A percentile compares a stretch with the other conserved stretches of the same genome.
Conservation (phyloP, 1,140 invertebrate species). For the Babylonia areolata region DNA sequence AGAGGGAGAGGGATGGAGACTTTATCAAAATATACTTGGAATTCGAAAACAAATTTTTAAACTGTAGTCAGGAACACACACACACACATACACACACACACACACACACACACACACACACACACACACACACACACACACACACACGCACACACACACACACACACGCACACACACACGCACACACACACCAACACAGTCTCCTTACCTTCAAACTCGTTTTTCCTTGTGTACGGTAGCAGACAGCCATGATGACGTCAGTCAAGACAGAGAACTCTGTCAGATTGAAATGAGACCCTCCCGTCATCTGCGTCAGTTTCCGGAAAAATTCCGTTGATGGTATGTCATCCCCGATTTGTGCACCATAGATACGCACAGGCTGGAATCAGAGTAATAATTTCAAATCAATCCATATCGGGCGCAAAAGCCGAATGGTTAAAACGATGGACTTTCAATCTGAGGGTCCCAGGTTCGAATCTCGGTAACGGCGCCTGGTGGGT, state of each 20-base stretch:
- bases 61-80: too few relatives aligned
- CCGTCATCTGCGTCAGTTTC: conserved; percentile 45
- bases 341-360: conserved; percentile 35
- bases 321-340: conserved; percentile 35
- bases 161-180: too few relatives aligned
- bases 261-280: conserved; percentile 49
- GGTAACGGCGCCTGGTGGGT: too few relatives aligned
- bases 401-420: too few relatives aligned
- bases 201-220: neutral
- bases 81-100: too few relatives aligned
- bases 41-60: neutral
- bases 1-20: neutral
- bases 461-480: too few relatives aligned
- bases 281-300: conserved; percentile 46
- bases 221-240: conserved; percentile 46
- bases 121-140: too few relatives aligned
- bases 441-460: too few relatives aligned
- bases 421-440: too few relatives aligned
- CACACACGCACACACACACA: too few relatives aligned
- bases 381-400: conserved; percentile 33
- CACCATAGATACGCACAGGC: conserved; percentile 56
- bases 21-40: neutral
- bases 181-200: too few relatives aligned
- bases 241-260: conserved; percentile 60
- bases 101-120: neutral